Evolutionary conservation across 2,888 invertebrate species (phyloP).

Genomic region (Tricholauxania praeusta): DNA sequence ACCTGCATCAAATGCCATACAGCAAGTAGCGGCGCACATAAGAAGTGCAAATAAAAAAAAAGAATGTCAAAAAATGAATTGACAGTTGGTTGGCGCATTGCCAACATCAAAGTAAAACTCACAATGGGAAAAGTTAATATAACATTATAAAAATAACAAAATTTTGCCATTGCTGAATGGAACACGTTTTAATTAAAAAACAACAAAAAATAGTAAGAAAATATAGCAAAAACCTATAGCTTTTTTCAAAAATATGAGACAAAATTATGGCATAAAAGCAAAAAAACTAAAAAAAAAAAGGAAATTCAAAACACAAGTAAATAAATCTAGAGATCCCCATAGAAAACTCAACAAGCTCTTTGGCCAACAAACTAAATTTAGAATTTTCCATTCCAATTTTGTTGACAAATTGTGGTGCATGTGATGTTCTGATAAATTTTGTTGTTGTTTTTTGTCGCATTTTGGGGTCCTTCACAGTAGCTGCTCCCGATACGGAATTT

Average conservation of each 20-base stretch:
- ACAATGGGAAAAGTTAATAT: slow-evolving; percentile 12
- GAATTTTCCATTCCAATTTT: too few species aligned
- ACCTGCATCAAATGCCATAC: slow-evolving; percentile 10
- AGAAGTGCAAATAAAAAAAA: slow-evolving; percentile 12
- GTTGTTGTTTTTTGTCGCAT: not conserved
- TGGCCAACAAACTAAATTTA: too few species aligned
- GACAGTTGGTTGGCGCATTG: slow-evolving; percentile 22
- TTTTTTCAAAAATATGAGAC: too few species aligned
- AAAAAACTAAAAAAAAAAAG: too few species aligned
- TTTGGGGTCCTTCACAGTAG: too few species aligned
- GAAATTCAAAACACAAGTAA: too few species aligned
- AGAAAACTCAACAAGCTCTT: too few species aligned
- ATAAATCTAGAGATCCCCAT: too few species aligned
- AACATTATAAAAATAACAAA: not conserved
- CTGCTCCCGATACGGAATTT: too few species aligned
- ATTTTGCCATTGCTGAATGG: slow-evolving; percentile 10
- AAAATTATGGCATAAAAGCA: too few species aligned
- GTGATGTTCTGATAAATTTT: not conserved
- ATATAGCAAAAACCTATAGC: too few species aligned
- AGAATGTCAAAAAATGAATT: slow-evolving; percentile 30
- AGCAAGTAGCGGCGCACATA: not conserved
- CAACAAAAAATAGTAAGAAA: too few species aligned
- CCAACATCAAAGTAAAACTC: slow-evolving; percentile 21
- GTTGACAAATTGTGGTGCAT: not conserved
- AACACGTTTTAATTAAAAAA: not conserved